Evolutionary conservation across 2,113 vertebrate species (phyloP).

Genomic region (Xenotilapia leptura): DNA sequence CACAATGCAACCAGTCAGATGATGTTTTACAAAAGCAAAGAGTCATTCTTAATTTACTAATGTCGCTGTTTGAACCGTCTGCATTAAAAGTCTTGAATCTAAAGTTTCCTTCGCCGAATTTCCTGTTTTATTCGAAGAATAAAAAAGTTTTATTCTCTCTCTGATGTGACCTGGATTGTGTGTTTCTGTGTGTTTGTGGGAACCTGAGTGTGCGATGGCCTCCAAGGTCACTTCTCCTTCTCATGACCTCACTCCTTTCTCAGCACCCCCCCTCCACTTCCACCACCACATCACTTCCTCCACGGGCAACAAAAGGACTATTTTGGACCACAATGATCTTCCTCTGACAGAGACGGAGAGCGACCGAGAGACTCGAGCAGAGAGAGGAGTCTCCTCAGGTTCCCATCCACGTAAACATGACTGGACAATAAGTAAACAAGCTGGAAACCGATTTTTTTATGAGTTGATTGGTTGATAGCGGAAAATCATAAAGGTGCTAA

Average conservation of each 20-base stretch:
- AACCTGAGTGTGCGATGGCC: constrained; percentile 53
- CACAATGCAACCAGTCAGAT: background rate
- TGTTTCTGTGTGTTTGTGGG: background rate
- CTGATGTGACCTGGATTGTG: background rate
- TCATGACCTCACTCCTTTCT: constrained; percentile 83
- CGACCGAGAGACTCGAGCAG: constrained; percentile 5
- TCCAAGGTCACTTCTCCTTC: constrained; percentile 78
- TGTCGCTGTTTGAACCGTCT: background rate
- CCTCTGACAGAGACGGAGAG: constrained; percentile 69
- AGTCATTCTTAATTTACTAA: background rate
- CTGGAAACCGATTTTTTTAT: background rate
- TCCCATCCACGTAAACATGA: background rate
- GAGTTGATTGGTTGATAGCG: background rate
- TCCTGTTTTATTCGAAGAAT: background rate
- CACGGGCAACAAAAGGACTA: constrained; percentile 81
- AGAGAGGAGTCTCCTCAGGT: background rate
- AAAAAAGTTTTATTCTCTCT: background rate
- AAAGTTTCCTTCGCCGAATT: background rate
- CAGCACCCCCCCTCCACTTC: constrained; percentile 68
- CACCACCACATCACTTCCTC: constrained; percentile 87
- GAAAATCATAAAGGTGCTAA: background rate
- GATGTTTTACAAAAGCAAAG: background rate
- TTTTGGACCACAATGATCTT: constrained; percentile 93
- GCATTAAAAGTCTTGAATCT: background rate
- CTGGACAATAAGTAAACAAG: constrained; percentile 17